Percentiles rank a stretch among this genome's conserved stretches.
phyloP scores from a whole-genome alignment of 2,888 invertebrate species.

The Xestoiulus laeticollis region DNA sequence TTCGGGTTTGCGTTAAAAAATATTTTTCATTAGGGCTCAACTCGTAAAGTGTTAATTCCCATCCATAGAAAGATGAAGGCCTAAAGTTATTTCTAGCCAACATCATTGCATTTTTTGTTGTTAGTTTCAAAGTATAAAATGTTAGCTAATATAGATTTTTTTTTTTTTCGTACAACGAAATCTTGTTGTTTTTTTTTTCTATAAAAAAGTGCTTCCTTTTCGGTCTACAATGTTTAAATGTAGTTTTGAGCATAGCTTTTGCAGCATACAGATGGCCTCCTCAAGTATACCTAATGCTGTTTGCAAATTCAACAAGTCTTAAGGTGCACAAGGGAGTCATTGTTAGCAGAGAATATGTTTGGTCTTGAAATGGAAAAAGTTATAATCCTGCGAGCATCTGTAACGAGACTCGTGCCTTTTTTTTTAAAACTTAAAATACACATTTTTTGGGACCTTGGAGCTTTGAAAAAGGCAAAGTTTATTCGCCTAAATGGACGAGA shows the following conservation, averaged over 20 bases:
- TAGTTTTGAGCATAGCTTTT: no score
- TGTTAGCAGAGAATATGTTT: not conserved
- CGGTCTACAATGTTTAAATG: no score
- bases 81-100: no score
- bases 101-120: no score
- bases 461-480: not conserved
- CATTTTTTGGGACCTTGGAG: not conserved
- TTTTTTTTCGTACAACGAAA: no score
- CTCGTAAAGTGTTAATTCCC: no score
- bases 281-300: not conserved
- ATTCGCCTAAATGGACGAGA: not conserved
- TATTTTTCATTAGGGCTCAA: no score
- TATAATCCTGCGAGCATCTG: not conserved
- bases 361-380: not conserved
- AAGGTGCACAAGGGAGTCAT: not conserved
- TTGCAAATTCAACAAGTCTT: constrained; percentile 4
- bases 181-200: not conserved
- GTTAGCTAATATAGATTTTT: no score
- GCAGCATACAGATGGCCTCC: not conserved
- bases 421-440: not conserved
- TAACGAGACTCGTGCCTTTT: not conserved
- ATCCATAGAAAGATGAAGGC: no score
- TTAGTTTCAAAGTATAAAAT: no score
- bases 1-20: no score
- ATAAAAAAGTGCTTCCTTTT: no score